These are phyloP conservation scores for Centropyge bicolor DNA, from an alignment of 2,797 vertebrate species.

Conservation along the genomic window DNA sequence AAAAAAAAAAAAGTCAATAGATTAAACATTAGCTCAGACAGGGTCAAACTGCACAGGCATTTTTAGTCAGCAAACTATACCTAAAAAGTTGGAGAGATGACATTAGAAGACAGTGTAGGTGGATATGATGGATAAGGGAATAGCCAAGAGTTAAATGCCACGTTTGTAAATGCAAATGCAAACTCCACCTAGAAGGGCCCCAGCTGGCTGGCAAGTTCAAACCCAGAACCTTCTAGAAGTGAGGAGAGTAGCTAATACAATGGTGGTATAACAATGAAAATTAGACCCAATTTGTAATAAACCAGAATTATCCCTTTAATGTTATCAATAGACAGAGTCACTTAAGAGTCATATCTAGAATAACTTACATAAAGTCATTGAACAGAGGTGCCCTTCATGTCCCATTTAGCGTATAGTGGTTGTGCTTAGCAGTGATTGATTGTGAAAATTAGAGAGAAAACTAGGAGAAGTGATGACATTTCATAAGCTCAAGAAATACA, in stretches of 20 bases:
- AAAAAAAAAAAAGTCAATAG: too few species aligned
- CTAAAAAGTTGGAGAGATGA: too few species aligned
- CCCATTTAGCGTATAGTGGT: background rate
- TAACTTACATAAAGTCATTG: background rate
- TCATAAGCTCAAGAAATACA: slow-evolving; percentile 18
- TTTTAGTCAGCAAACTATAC: too few species aligned
- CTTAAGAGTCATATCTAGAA: slow-evolving; percentile 7
- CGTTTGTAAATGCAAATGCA: too few species aligned
- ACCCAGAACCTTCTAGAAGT: background rate
- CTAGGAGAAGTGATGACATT: slow-evolving; percentile 12
- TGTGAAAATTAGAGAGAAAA: slow-evolving; percentile 3
- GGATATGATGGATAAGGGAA: too few species aligned
- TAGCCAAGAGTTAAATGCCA: too few species aligned
- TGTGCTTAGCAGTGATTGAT: slow-evolving; percentile 7
- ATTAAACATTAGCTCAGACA: too few species aligned
- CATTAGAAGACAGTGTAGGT: too few species aligned
- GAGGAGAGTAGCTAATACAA: background rate
- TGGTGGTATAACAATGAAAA: background rate
- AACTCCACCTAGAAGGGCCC: background rate
- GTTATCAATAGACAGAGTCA: background rate
- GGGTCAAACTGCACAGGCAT: too few species aligned
- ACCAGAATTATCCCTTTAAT: slow-evolving; percentile 7
- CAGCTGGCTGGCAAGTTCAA: background rate
- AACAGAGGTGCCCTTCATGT: slow-evolving; percentile 9
- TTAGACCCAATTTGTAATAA: slow-evolving; percentile 5